These are phyloP conservation scores for Diogma glabrata DNA, from an alignment of 2,888 invertebrate genomes.

Conservation along the genomic window DNA sequence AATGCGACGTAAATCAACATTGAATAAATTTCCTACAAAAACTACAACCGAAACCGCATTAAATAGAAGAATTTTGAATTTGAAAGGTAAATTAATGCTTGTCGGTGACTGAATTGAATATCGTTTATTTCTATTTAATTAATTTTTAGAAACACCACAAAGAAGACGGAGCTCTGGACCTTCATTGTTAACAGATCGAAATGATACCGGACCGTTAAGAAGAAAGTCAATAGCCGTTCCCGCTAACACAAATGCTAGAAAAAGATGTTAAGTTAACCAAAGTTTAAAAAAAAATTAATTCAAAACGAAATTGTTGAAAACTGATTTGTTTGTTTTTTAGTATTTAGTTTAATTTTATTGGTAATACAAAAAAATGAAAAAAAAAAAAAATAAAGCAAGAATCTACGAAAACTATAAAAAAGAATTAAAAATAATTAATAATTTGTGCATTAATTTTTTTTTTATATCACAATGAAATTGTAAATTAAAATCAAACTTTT, in stretches of 20 bases:
- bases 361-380: no score
- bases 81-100: constrained; percentile 1
- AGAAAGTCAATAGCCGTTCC: constrained; percentile 34
- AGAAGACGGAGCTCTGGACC: constrained; percentile 18
- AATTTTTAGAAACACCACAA: constrained; percentile 17
- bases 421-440: no score
- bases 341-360: no score
- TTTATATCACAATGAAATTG: no score
- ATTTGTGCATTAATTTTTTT: no score
- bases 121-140: not conserved
- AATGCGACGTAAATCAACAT: constrained; percentile 5
- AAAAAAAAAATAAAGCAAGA: no score
- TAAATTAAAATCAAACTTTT: no score
- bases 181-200: constrained; percentile 21
- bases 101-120: not conserved
- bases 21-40: constrained; percentile 4
- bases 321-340: no score
- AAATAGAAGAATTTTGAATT: not conserved
- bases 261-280: constrained; percentile 10
- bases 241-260: constrained; percentile 9
- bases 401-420: no score
- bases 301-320: no score
- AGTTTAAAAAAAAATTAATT: constrained; percentile 10
- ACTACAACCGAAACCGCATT: not conserved
- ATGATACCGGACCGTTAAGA: constrained; percentile 29